Evolutionary conservation across 2,113 vertebrate genomes (phyloP), one percentile per base, ranked within the genome.

Genomic region (Neodon shergylaensis): DNA sequence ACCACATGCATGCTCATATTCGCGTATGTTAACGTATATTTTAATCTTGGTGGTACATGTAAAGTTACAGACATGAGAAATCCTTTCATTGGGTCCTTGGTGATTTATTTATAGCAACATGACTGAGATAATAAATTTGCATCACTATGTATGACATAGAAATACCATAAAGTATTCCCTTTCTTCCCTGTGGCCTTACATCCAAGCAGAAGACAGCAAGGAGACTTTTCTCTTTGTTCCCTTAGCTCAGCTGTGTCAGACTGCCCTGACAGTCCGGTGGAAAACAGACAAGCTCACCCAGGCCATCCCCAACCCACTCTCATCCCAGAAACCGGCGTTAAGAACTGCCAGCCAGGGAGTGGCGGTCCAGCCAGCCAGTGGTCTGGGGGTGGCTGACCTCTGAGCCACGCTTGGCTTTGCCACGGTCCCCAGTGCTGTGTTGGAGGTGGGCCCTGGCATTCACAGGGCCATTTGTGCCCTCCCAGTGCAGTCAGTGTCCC

Each of bases 391-490:
- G 58, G 92, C 24, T 98, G 98, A 98, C 92, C 98, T 88, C 92
- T 7, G 90, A 91, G 98, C 97, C 91, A 22, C 83, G 95, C 79
- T 95, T 94, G 95, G 17, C 93, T 96, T 95, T 91, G 85, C 96
- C 94, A 95, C 97, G 95, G 83, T 93, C 94, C 97, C 79, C 47
- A 94, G 11, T 66, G 44, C 98, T 96, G 97, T 98, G 98, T 98
- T 97, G 97, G 98, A 98, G 98, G 98, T 98, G 98, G 95, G 97
- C 97, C 97, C 97, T 98, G 92, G 98, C 96, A 96, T 99, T 99
- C 99, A 98, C 98, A 98, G 95, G 98, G 98, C 99, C 99, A 99
- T 99, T 99, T 99, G 99, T 99, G 98, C 99, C 98, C 98, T 99
- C 98, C 98, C 98, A 99, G 98, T 98, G 98, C 98, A 98, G 99